Base-by-base conservation (phyloP, 2,113 vertebrate genomes). In the Ceyx melanurus region DNA sequence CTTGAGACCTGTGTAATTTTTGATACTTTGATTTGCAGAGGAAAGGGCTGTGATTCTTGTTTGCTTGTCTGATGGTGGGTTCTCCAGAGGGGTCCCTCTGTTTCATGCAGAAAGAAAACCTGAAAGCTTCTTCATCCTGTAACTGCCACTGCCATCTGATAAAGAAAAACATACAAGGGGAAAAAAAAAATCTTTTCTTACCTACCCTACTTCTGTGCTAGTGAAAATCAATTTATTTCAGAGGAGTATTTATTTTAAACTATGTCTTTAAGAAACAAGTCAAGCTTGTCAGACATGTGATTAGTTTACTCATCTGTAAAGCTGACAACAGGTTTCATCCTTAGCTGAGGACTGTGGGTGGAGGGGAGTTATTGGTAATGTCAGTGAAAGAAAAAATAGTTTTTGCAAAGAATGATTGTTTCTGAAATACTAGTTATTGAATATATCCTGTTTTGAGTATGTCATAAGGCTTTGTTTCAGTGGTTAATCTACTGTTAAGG, bases 401-500 rank as follows among this genome's bases (percentile, higher is more conserved):
- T 85, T 51, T 46, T 85, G 74, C 50, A 62, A 80, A 88, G 65
- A 74, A 54, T n/a, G 11, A 31, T 28, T 71, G 56, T 92, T 92
- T 87, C n/a, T 35, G 28, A 81, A 80, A 28, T 50, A 33, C 56
- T 56, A 25, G 31, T 60, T 85, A 84, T 90, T 86, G 78, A 74
- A 72, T 42, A 33, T 61, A 68, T 70, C 87, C 57, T 54, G 46
- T 10, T 79, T 88, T 68, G 54, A 90, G 58, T 75, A 25, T 77
- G 80, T 73, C 62, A 54, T 20, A 65, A 81, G 14, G 50, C 53
- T 95, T 78, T 89, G 31, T 92, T 88, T 74, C 37, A 33, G 18
- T 82, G 93, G 86, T 96, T 95, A 74, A 91, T 79, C n/a, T 67
- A 42, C 51, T 89, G 96, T 75, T 89, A 86, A 74, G 90, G 82